Evolutionary conservation across 2,113 vertebrate species (phyloP).

Genomic region (Eurypyga helias): DNA sequence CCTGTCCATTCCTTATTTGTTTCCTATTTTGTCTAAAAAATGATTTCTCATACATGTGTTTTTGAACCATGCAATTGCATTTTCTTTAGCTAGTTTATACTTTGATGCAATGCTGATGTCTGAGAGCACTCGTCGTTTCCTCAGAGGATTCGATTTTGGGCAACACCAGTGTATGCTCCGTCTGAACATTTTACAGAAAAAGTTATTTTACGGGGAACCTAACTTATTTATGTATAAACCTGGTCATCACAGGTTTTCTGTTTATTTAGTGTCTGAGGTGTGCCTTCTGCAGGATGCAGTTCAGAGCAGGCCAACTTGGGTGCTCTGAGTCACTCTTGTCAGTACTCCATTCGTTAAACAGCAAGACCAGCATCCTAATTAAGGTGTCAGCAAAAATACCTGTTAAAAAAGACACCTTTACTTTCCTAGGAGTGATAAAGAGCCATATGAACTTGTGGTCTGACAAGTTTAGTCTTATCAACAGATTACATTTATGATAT

Average conservation of each 20-base stretch:
- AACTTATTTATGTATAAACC: background rate
- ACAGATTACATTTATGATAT: background rate
- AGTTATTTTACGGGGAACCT: background rate
- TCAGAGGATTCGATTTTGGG: background rate
- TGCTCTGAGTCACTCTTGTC: background rate
- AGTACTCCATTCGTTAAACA: background rate
- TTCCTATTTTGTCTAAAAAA: background rate
- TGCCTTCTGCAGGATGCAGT: background rate
- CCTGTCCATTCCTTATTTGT: background rate
- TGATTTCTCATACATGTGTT: background rate
- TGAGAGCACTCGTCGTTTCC: background rate
- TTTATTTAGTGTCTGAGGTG: background rate
- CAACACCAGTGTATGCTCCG: background rate
- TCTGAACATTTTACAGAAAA: background rate
- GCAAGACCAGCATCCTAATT: background rate
- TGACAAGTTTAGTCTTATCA: background rate
- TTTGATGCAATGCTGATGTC: background rate
- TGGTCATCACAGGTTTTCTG: background rate
- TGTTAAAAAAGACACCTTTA: background rate
- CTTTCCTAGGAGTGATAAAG: background rate
- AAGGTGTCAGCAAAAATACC: background rate
- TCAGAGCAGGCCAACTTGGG: background rate
- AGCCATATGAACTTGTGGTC: background rate
- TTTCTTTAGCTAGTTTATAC: background rate
- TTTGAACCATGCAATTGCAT: background rate